phyloP scores from a whole-genome alignment of 2,797 vertebrate genomes.

The Cygnus olor region DNA sequence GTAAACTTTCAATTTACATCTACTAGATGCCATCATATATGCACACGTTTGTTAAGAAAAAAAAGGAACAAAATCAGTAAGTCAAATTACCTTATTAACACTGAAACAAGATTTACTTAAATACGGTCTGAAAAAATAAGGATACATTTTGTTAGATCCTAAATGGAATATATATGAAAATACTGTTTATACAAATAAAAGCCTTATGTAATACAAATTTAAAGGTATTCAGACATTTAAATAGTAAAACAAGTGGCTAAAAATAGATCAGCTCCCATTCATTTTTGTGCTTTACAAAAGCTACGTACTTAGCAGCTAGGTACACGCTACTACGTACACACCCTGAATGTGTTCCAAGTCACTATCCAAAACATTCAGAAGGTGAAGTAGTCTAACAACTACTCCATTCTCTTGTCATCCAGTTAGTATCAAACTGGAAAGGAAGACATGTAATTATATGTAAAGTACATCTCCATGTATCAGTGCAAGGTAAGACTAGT shows the following conservation, averaged over 20 bases:
- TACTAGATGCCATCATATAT: background rate
- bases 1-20: background rate
- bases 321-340: background rate
- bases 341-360: background rate
- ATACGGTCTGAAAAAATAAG: conserved; percentile 61
- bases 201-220: background rate
- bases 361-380: background rate
- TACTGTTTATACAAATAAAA: background rate
- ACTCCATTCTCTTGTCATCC: background rate
- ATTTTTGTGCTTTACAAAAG: background rate
- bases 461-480: background rate
- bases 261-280: background rate
- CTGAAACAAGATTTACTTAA: conserved; percentile 60
- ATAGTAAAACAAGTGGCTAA: background rate
- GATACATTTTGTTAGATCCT: background rate
- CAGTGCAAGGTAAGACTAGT: background rate
- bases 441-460: background rate
- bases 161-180: background rate
- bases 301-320: background rate
- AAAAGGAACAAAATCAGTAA: background rate
- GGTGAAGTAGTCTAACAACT: background rate
- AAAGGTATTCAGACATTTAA: background rate
- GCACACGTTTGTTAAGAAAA: background rate
- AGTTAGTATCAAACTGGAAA: background rate
- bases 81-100: conserved; percentile 71